Evolutionary conservation across 1,140 invertebrate species (phyloP), one percentile per base, ranked within the genome.

Genomic region (Drosophila athabasca): DNA sequence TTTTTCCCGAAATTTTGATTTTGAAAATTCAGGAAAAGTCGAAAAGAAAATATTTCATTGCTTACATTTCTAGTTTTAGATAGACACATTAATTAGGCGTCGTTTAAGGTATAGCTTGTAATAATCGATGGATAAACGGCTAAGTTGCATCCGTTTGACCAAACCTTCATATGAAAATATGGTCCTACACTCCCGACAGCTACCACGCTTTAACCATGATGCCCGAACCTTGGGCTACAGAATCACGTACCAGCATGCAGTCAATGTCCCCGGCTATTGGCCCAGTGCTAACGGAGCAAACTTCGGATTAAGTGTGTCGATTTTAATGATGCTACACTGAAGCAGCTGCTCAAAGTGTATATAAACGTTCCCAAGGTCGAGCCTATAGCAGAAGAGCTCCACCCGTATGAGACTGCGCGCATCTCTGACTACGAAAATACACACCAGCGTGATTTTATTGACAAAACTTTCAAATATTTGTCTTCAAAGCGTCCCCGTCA

Each of bases 241-340:
- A 17, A 73, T 80, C 35, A 88, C 93, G 35, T 90, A 93, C 68
- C 92, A 93, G 80, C 95, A 95, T 92, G 94, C 94, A 5, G 94
- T 94, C 13, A 95, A 94, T 92, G 94, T 97, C 78, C 95, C 96
- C 89, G 96, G 95, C 95, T 93, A 77, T 92, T 97, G 96, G 96
- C 95, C 96, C 43, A 75, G 50, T 11, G 96, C 95, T 3, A 96
- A 96, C 92, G 78, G 91, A 39, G 93, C 94, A 91, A 95, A 96
- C 92, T 97, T 96, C 93, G 96, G 96, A 17, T 74, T 95, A 13
- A 95, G 92, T 92, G 98, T 3, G 90, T 95, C 69, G 96, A 95
- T 57, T 94, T 98, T 45, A 98, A 98, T 93, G 95, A 97, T 58
- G 94, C 95, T 45, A 95, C 96, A 3, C 85, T 98, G 6, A 95